phyloP scores from a whole-genome alignment of 2,888 invertebrate genomes.

The Mythimna ferrago region DNA sequence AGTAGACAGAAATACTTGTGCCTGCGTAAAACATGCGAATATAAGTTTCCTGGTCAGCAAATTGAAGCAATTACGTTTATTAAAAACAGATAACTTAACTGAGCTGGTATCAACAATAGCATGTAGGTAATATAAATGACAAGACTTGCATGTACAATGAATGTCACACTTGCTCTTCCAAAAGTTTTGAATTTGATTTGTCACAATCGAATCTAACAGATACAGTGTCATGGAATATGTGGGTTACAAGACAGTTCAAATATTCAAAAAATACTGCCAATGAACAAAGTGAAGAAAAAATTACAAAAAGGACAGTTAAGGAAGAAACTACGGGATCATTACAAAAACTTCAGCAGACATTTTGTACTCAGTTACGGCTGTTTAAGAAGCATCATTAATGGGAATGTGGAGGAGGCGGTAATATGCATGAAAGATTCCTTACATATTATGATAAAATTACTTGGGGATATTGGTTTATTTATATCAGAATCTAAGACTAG shows the following conservation, averaged over 20 bases:
- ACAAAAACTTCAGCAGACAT: neutral
- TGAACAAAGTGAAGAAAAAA: neutral
- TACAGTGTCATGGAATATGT: neutral
- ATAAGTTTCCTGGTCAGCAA: neutral
- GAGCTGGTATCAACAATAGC: neutral
- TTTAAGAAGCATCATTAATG: constrained; percentile 5
- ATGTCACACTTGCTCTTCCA: neutral
- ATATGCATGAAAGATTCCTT: too few relatives aligned
- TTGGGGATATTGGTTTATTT: too few relatives aligned
- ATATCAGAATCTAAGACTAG: too few relatives aligned
- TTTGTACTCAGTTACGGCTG: neutral
- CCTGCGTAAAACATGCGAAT: neutral
- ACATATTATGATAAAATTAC: too few relatives aligned
- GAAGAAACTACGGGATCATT: neutral
- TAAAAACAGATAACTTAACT: neutral
- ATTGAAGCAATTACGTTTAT: constrained; percentile 4
- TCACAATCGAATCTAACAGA: neutral
- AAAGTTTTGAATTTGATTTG: neutral
- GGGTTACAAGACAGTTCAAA: neutral
- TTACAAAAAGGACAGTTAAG: constrained; percentile 1
- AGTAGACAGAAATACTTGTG: neutral
- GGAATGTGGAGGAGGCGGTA: too few relatives aligned
- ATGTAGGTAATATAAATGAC: neutral
- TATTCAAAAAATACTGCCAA: neutral
- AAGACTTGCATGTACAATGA: constrained; percentile 3